Conservation (phyloP, 2,797 vertebrate species). For the Cheirogaleus major region DNA sequence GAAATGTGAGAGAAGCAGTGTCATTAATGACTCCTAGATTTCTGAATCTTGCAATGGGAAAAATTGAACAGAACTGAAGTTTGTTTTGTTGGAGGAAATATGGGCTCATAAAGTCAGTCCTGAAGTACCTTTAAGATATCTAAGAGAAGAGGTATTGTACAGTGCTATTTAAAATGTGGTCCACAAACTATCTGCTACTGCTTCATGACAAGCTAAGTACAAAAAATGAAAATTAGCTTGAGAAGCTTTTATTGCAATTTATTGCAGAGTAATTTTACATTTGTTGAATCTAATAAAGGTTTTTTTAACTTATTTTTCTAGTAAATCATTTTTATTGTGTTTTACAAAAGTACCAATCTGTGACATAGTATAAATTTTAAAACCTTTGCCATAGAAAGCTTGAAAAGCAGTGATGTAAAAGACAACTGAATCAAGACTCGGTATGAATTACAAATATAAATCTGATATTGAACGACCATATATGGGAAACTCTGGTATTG, state of each 20-base stretch:
- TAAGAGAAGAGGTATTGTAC: neutral
- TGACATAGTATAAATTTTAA: neutral
- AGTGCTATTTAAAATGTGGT: neutral
- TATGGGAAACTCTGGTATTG: neutral
- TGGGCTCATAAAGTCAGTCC: neutral
- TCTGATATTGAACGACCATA: neutral
- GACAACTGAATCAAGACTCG: neutral
- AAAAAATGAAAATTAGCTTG: neutral
- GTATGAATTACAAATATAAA: neutral
- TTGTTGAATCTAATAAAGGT: conserved; percentile 6
- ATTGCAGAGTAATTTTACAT: neutral
- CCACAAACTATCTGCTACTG: neutral
- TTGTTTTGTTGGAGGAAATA: neutral
- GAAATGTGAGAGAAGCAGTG: neutral
- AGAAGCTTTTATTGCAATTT: neutral
- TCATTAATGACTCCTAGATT: neutral
- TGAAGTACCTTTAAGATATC: neutral
- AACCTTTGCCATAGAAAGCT: neutral
- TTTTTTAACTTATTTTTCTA: conserved; percentile 22
- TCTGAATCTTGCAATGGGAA: neutral
- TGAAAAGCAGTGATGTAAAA: neutral
- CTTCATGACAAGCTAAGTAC: neutral
- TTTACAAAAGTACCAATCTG: neutral
- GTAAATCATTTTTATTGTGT: neutral
- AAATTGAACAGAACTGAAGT: neutral